Evolutionary conservation across 2,888 invertebrate genomes (phyloP).

Genomic region (Argyra leucocephala): DNA sequence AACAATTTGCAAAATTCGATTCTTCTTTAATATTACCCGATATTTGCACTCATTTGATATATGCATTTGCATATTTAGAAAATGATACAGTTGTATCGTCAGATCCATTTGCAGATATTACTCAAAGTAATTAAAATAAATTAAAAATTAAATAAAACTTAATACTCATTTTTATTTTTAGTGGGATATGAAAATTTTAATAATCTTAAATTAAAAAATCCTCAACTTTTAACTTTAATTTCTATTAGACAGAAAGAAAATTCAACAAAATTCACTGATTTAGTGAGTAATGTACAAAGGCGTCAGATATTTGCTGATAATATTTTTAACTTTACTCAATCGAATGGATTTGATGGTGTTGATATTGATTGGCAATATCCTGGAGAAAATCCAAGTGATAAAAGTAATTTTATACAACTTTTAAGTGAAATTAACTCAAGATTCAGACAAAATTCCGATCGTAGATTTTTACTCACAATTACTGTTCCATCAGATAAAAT

Average conservation of each 20-base stretch:
- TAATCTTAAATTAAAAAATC: background rate
- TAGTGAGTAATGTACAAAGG: background rate
- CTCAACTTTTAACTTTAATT: background rate
- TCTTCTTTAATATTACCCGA: background rate
- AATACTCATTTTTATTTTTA: no score
- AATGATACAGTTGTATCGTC: background rate
- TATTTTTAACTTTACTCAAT: background rate
- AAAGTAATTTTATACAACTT: background rate
- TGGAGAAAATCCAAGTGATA: background rate
- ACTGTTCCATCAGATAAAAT: background rate
- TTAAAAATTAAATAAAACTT: no score
- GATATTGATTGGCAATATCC: constrained; percentile 3
- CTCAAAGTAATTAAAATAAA: background rate
- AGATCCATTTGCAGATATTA: background rate
- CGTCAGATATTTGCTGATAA: background rate
- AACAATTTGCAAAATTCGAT: background rate
- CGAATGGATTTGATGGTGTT: background rate
- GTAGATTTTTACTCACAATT: background rate
- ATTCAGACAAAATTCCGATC: background rate
- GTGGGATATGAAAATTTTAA: background rate
- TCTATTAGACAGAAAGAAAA: background rate
- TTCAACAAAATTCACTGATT: background rate
- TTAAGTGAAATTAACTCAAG: background rate
- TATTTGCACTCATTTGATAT: background rate
- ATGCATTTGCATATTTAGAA: background rate